Evolutionary conservation across 2,888 invertebrate genomes (phyloP).

Genomic region (Agriotes lineatus): DNA sequence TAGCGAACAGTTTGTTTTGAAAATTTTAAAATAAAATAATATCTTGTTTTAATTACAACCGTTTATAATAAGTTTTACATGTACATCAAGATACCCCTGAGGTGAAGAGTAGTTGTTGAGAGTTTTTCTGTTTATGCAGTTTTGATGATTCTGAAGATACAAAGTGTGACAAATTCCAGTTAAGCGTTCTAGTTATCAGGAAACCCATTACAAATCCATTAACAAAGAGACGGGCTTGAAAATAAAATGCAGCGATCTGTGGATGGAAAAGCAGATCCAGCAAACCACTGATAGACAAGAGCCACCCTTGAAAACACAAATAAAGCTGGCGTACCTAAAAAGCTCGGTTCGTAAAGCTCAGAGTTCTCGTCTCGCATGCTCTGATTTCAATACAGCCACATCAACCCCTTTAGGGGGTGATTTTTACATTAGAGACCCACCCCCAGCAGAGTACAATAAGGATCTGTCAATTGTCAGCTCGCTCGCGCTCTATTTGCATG

Average conservation of each 20-base stretch:
- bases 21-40: too few relatives aligned
- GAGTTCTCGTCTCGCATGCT: slow-evolving; percentile 52
- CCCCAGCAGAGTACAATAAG: slow-evolving; percentile 59
- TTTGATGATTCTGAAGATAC: background rate
- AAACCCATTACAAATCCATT: slow-evolving; percentile 44
- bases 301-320: slow-evolving; percentile 52
- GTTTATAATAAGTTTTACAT: too few relatives aligned
- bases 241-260: slow-evolving; percentile 39
- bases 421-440: slow-evolving; percentile 59
- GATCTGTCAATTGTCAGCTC: slow-evolving; percentile 64
- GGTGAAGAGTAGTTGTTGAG: too few relatives aligned
- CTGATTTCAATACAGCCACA: slow-evolving; percentile 62
- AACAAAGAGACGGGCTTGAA: slow-evolving; percentile 43
- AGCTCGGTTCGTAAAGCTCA: slow-evolving; percentile 49
- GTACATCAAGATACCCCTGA: too few relatives aligned
- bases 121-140: background rate
- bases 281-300: slow-evolving; percentile 47
- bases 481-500: slow-evolving; percentile 59
- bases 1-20: too few relatives aligned
- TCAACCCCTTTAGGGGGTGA: slow-evolving; percentile 61
- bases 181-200: slow-evolving; percentile 29
- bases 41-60: too few relatives aligned
- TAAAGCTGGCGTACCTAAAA: slow-evolving; percentile 53
- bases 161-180: slow-evolving; percentile 22
- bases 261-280: slow-evolving; percentile 36